Evolutionary conservation across 2,797 vertebrate genomes (phyloP).

Genomic region (Malurus leucopterus): DNA sequence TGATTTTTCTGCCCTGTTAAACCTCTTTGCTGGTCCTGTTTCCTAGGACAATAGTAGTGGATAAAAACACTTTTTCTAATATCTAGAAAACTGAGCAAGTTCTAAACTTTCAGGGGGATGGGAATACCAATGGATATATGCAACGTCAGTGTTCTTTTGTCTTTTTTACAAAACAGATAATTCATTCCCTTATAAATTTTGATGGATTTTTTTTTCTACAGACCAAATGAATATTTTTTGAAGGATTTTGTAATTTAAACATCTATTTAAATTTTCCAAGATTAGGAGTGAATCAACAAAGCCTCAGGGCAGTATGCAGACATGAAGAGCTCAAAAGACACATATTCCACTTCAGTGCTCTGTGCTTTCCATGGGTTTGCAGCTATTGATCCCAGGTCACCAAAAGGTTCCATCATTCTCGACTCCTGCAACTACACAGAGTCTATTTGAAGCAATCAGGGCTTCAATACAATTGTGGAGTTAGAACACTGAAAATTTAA

Average conservation of each 20-base stretch:
- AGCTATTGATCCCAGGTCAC: conserved; percentile 1
- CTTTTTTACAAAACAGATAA: not conserved
- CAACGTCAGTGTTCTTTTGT: not conserved
- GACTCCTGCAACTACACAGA: not conserved
- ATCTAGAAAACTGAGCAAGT: not conserved
- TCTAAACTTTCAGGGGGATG: not conserved
- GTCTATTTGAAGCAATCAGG: not conserved
- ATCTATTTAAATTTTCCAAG: not conserved
- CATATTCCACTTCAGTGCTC: not conserved
- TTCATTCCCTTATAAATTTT: not conserved
- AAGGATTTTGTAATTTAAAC: not conserved
- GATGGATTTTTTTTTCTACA: not conserved
- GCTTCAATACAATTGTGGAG: not conserved
- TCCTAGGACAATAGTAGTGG: not conserved
- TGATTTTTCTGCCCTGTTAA: not conserved
- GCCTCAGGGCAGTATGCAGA: not conserved
- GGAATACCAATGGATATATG: not conserved
- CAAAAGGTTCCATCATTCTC: conserved; percentile 2
- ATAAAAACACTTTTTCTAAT: not conserved
- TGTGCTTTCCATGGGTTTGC: not conserved
- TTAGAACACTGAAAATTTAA: not conserved
- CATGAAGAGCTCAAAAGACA: not conserved
- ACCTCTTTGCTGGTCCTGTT: not conserved
- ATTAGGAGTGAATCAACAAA: not conserved
- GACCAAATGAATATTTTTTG: not conserved